Conservation (phyloP, 2,888 invertebrate species). For the Odontocolon sp. region DNA sequence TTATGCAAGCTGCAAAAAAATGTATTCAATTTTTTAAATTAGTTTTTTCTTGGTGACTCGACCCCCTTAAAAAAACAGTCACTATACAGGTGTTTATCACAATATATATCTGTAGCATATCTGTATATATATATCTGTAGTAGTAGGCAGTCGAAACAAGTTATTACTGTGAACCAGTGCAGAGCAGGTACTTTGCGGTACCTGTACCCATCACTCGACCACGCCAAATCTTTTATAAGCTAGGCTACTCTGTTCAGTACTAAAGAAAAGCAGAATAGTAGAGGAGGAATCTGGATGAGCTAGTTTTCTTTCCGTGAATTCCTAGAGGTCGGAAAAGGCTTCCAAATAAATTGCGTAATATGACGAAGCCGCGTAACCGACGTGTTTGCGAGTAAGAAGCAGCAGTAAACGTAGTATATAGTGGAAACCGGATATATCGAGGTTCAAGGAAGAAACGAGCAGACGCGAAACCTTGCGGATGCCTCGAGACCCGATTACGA, state of each 20-base stretch:
- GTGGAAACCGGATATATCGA: background rate
- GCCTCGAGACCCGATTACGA: constrained; percentile 7
- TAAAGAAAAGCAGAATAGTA: background rate
- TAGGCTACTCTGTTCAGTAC: too few species aligned
- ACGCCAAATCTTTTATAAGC: too few species aligned
- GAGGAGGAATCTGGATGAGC: background rate
- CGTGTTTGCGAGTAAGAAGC: background rate
- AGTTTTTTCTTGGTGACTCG: too few species aligned
- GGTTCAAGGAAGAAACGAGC: background rate
- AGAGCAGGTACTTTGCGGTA: too few species aligned
- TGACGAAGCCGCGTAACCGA: constrained; percentile 49
- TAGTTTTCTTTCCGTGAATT: background rate
- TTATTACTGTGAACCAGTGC: too few species aligned
- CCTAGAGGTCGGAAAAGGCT: background rate
- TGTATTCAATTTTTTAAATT: too few species aligned
- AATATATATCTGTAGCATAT: too few species aligned
- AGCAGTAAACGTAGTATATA: background rate
- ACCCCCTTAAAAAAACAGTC: too few species aligned
- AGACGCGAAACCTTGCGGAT: constrained; percentile 12
- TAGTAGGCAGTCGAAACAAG: too few species aligned
- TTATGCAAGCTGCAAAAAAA: constrained; percentile 46
- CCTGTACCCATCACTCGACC: background rate
- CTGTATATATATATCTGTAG: too few species aligned
- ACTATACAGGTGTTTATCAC: too few species aligned
- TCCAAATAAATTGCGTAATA: constrained; percentile 60